These are phyloP conservation scores for Iguana delicatissima DNA, from an alignment of 2,797 vertebrate species.

Conservation along the genomic window DNA sequence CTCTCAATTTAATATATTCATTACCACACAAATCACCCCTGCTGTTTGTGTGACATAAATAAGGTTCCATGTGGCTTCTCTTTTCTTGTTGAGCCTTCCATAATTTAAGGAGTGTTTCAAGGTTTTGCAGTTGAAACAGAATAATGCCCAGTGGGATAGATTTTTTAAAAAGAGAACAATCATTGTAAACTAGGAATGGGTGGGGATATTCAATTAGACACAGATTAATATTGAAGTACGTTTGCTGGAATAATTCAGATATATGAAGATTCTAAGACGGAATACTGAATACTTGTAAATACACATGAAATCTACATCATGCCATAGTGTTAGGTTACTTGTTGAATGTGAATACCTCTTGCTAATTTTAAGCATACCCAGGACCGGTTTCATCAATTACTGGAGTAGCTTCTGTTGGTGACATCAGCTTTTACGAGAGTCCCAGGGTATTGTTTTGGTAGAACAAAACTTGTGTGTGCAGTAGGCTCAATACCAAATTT, in stretches of 20 bases:
- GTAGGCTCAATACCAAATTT: neutral
- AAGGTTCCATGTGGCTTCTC: neutral
- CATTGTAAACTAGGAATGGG: neutral
- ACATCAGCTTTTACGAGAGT: neutral
- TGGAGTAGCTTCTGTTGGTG: neutral
- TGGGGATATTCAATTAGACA: neutral
- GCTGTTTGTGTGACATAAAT: neutral
- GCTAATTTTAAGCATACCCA: neutral
- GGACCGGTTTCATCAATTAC: neutral
- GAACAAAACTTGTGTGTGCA: neutral
- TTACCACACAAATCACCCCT: neutral
- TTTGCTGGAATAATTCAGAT: neutral
- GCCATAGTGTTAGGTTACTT: neutral
- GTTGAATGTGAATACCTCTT: neutral
- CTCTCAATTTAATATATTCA: conserved; percentile 6
- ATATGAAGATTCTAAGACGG: neutral
- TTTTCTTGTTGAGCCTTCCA: neutral
- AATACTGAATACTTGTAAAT: neutral
- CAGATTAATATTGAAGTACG: neutral
- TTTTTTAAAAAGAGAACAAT: neutral
- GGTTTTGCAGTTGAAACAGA: conserved; percentile 41
- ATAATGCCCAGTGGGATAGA: neutral
- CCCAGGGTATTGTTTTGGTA: neutral
- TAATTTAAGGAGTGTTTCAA: conserved; percentile 20
- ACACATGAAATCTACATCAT: neutral